These are phyloP conservation scores for Lutjanus argentimaculatus DNA, from an alignment of 2,797 vertebrate species.

Conservation along the genomic window DNA sequence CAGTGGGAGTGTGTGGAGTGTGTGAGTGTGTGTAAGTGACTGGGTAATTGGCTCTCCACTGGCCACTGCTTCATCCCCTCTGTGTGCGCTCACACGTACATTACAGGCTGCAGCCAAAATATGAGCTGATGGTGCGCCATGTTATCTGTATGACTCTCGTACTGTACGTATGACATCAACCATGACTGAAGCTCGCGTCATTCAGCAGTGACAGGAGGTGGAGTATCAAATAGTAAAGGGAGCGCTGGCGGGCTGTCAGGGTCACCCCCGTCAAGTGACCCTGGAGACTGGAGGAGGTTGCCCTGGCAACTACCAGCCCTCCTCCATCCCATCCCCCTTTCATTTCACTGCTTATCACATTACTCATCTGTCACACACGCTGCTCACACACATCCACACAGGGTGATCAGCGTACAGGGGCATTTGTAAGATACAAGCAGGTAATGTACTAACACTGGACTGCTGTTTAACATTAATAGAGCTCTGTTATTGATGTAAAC, in stretches of 20 bases:
- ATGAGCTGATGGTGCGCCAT: constrained; percentile 15
- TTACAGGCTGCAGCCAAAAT: constrained; percentile 35
- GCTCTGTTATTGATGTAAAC: no score
- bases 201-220: constrained; percentile 21
- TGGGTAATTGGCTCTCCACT: constrained; percentile 64
- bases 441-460: constrained; percentile 4
- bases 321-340: constrained; percentile 26
- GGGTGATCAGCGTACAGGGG: constrained; percentile 8
- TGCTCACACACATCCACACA: constrained; percentile 18
- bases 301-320: constrained; percentile 44
- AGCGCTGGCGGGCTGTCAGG: constrained; percentile 27
- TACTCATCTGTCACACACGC: constrained; percentile 50
- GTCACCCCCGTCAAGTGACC: constrained; percentile 59
- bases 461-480: no score
- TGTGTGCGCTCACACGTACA: constrained; percentile 47
- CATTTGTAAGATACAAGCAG: constrained; percentile 45
- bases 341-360: constrained; percentile 44
- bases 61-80: constrained; percentile 33
- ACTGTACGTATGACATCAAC: not conserved
- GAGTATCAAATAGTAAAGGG: constrained; percentile 19
- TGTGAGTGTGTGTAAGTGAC: constrained; percentile 44
- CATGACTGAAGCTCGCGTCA: not conserved
- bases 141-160: constrained; percentile 20
- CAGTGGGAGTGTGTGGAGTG: constrained; percentile 40
- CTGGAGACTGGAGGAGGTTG: constrained; percentile 55